These are phyloP conservation scores for Tyrophagus putrescentiae DNA, from an alignment of 1,140 invertebrate genomes.

Conservation along the genomic window DNA sequence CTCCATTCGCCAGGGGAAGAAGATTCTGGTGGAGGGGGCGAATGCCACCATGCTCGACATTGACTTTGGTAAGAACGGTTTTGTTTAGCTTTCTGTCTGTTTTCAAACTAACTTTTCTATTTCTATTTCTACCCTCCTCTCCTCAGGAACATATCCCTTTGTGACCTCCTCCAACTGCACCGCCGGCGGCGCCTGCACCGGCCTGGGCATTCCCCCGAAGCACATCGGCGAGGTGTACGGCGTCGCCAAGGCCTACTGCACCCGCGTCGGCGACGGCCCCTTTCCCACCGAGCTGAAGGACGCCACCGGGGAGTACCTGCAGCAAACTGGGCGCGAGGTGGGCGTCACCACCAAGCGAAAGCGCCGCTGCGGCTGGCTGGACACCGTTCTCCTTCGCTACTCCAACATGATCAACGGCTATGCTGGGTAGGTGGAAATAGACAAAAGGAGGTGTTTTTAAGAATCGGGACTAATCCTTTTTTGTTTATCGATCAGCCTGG, in stretches of 20 bases:
- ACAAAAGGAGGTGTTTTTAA: not conserved
- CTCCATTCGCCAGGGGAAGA: constrained; percentile 48
- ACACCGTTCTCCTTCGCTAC: constrained; percentile 74
- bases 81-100: too few relatives aligned
- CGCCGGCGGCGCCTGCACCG: constrained; percentile 93
- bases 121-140: too few relatives aligned
- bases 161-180: constrained; percentile 99
- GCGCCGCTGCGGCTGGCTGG: constrained; percentile 95
- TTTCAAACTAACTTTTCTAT: too few relatives aligned
- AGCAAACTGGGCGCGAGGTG: constrained; percentile 69
- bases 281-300: constrained; percentile 88
- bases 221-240: constrained; percentile 82
- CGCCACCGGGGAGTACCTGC: constrained; percentile 63
- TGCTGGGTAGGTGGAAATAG: constrained; percentile 40
- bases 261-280: constrained; percentile 89
- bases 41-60: constrained; percentile 95
- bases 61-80: constrained; percentile 96
- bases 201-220: constrained; percentile 78
- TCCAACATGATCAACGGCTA: constrained; percentile 92
- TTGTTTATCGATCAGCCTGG: constrained; percentile 43
- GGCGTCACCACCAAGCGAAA: constrained; percentile 91
- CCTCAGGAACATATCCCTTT: constrained; percentile 98
- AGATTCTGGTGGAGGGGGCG: constrained; percentile 78
- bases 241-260: constrained; percentile 96
- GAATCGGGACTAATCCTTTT: too few relatives aligned